Evolutionary conservation across 2,113 vertebrate species (phyloP).

Genomic region (Percina caprodes): DNA sequence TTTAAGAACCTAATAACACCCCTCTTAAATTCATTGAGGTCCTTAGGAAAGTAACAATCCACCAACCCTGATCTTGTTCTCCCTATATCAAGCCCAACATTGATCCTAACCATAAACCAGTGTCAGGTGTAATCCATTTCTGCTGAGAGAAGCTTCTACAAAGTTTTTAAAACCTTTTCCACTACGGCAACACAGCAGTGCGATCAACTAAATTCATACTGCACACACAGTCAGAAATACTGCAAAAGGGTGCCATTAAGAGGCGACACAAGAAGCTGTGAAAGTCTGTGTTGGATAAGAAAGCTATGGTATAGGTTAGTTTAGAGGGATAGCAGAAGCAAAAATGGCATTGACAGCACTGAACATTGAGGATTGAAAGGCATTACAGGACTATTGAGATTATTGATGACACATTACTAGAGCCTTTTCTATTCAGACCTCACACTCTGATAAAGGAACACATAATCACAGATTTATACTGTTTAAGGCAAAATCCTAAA

Average conservation of each 20-base stretch:
- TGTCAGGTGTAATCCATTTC: slow-evolving; percentile 53
- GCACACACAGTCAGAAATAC: slow-evolving; percentile 26
- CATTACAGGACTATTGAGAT: slow-evolving; percentile 69
- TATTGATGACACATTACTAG: slow-evolving; percentile 71
- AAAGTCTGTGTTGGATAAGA: slow-evolving; percentile 42
- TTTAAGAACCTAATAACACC: slow-evolving; percentile 25
- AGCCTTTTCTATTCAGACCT: slow-evolving; percentile 56
- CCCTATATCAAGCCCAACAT: slow-evolving; percentile 28
- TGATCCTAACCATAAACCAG: slow-evolving; percentile 33
- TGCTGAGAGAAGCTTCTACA: slow-evolving; percentile 42
- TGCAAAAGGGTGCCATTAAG: slow-evolving; percentile 41
- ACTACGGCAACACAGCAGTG: slow-evolving; percentile 10
- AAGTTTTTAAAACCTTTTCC: slow-evolving; percentile 38
- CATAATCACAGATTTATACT: slow-evolving; percentile 73
- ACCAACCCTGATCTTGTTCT: slow-evolving; percentile 21
- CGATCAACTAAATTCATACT: slow-evolving; percentile 35
- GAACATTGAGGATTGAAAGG: slow-evolving; percentile 65
- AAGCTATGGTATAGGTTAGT: slow-evolving; percentile 27
- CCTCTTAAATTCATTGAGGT: slow-evolving; percentile 28
- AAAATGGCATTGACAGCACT: slow-evolving; percentile 52
- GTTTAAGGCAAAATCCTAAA: slow-evolving; percentile 68
- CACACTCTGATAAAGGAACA: slow-evolving; percentile 26
- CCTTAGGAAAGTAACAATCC: slow-evolving; percentile 30
- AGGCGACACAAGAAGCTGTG: slow-evolving; percentile 44
- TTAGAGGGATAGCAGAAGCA: slow-evolving; percentile 50